Evolutionary conservation across 1,140 invertebrate species (phyloP).

Genomic region (Artemia franciscana): DNA sequence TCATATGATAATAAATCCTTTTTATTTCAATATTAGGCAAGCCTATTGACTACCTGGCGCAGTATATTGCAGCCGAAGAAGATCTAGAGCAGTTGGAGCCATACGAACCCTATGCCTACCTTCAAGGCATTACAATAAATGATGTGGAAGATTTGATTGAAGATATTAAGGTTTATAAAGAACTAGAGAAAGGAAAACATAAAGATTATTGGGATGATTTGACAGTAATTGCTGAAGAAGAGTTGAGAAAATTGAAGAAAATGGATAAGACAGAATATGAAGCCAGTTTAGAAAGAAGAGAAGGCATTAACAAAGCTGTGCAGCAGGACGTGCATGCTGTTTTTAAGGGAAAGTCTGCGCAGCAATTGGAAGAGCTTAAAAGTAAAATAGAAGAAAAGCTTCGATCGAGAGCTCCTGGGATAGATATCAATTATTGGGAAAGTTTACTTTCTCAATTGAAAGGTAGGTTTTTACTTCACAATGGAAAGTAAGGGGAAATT

Average conservation of each 20-base stretch:
- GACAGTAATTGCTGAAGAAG: slow-evolving; percentile 82
- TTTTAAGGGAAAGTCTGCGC: slow-evolving; percentile 80
- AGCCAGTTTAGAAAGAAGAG: slow-evolving; percentile 40
- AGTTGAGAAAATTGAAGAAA: slow-evolving; percentile 64
- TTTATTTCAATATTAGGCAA: slow-evolving; percentile 39
- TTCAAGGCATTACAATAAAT: slow-evolving; percentile 67
- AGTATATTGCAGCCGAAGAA: slow-evolving; percentile 82
- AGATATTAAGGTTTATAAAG: slow-evolving; percentile 61
- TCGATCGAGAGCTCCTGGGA: slow-evolving; percentile 50
- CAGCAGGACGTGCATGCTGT: slow-evolving; percentile 64
- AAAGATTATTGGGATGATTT: slow-evolving; percentile 92
- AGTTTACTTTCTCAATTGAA: slow-evolving; percentile 73
- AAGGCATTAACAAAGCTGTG: slow-evolving; percentile 83
- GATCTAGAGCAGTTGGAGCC: slow-evolving; percentile 83
- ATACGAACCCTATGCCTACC: slow-evolving; percentile 90
- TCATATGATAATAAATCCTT: no score
- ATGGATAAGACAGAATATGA: slow-evolving; percentile 33
- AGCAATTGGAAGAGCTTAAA: slow-evolving; percentile 58
- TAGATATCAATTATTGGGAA: slow-evolving; percentile 96
- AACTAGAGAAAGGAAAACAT: slow-evolving; percentile 43
- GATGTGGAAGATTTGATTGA: slow-evolving; percentile 93
- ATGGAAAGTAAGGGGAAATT: no score
- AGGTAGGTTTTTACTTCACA: slow-evolving; percentile 23
- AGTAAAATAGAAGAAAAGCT: slow-evolving; percentile 74
- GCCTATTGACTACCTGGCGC: slow-evolving; percentile 88